These are phyloP conservation scores for Eilema griseolum DNA, from an alignment of 2,888 invertebrate species.

Conservation along the genomic window DNA sequence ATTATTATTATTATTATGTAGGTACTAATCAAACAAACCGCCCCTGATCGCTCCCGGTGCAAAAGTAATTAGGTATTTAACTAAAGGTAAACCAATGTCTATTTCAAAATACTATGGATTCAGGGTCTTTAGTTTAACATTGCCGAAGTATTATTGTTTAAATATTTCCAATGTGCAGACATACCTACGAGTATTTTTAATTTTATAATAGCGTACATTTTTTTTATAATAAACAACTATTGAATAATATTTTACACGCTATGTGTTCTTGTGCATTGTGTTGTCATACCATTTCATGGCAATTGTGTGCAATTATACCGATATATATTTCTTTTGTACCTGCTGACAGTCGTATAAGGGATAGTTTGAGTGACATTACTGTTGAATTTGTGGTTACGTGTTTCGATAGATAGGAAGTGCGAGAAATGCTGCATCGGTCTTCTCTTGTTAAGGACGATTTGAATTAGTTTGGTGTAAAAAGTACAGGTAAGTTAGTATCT, in stretches of 20 bases:
- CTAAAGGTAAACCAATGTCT: too few relatives aligned
- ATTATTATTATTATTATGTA: too few relatives aligned
- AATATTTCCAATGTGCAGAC: too few relatives aligned
- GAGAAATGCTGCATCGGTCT: neutral
- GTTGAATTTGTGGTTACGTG: neutral
- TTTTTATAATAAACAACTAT: slow-evolving; percentile 7
- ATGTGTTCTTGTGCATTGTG: neutral
- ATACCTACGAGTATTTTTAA: too few relatives aligned
- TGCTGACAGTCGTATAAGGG: neutral
- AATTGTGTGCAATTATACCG: neutral
- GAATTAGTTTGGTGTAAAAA: neutral
- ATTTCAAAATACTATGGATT: too few relatives aligned
- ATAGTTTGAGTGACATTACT: neutral
- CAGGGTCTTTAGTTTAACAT: too few relatives aligned
- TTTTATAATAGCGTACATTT: neutral
- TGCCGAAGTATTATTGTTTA: too few relatives aligned
- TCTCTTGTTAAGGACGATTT: neutral
- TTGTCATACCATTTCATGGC: neutral
- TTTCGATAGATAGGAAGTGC: too few relatives aligned
- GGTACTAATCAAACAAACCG: too few relatives aligned
- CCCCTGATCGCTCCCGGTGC: too few relatives aligned
- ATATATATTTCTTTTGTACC: neutral
- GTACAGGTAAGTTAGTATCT: neutral
- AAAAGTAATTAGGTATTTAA: too few relatives aligned
- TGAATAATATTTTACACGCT: neutral